These are phyloP conservation scores for Ataeniobius toweri DNA, from an alignment of 2,797 vertebrate genomes.

Conservation along the genomic window DNA sequence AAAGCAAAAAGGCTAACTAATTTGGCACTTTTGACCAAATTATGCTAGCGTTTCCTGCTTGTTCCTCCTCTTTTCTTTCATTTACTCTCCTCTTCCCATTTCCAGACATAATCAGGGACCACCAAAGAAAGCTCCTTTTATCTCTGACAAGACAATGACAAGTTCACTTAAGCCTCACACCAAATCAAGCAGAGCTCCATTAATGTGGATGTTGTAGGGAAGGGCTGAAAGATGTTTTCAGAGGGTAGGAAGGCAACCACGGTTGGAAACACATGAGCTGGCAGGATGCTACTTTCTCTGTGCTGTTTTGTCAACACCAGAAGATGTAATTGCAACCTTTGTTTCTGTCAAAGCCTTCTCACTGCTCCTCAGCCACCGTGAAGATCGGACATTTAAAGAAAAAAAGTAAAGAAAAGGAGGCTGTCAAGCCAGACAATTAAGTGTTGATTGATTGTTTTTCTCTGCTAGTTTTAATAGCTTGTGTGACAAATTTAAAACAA, in stretches of 20 bases:
- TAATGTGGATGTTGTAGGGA: slow-evolving; percentile 20
- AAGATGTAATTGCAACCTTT: slow-evolving; percentile 60
- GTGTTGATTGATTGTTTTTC: slow-evolving; percentile 44
- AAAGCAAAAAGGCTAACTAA: slow-evolving; percentile 2
- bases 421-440: slow-evolving; percentile 7
- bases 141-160: slow-evolving; percentile 44
- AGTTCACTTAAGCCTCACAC: slow-evolving; percentile 40
- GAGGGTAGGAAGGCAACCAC: slow-evolving; percentile 14
- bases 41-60: not conserved
- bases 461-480: slow-evolving; percentile 32
- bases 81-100: slow-evolving; percentile 3
- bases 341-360: slow-evolving; percentile 16
- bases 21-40: not conserved
- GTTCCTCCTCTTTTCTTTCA: not conserved
- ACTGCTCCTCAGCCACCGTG: slow-evolving; percentile 1
- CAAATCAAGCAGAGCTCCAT: slow-evolving; percentile 39
- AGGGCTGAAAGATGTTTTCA: slow-evolving; percentile 47
- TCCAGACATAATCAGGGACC: slow-evolving; percentile 27
- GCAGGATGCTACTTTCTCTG: slow-evolving; percentile 66
- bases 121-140: slow-evolving; percentile 32
- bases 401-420: slow-evolving; percentile 6
- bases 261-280: slow-evolving; percentile 43
- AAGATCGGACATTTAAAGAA: slow-evolving; percentile 14
- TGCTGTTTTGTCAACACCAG: slow-evolving; percentile 68
- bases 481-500: slow-evolving; percentile 23